phyloP scores from a whole-genome alignment of 2,888 invertebrate genomes.

The Dusona sp. region DNA sequence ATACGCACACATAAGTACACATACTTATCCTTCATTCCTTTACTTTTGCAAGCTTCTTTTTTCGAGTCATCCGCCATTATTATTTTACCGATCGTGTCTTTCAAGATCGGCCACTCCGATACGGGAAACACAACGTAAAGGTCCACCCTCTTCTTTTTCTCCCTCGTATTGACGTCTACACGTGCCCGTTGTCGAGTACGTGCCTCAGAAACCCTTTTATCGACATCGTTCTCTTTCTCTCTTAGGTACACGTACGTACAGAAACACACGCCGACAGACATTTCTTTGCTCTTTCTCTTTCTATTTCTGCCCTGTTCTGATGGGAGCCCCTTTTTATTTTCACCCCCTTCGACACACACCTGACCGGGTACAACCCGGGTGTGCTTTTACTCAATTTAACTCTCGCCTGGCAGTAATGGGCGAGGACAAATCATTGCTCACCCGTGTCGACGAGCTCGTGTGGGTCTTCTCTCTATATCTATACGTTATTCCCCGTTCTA shows the following conservation, averaged over 20 bases:
- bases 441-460: slow-evolving; percentile 49
- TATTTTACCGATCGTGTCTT: slow-evolving; percentile 78
- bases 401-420: slow-evolving; percentile 73
- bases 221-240: slow-evolving; percentile 60
- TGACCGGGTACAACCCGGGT: slow-evolving; percentile 62
- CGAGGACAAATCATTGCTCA: slow-evolving; percentile 76
- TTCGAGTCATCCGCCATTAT: slow-evolving; percentile 74
- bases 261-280: neutral
- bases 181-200: slow-evolving; percentile 71
- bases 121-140: slow-evolving; percentile 41
- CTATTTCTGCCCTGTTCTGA: slow-evolving; percentile 10
- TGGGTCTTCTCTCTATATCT: slow-evolving; percentile 1
- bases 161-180: slow-evolving; percentile 76
- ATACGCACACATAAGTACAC: neutral
- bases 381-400: slow-evolving; percentile 78
- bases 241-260: neutral
- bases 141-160: slow-evolving; percentile 37
- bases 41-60: slow-evolving; percentile 58
- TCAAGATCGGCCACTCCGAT: slow-evolving; percentile 42
- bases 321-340: slow-evolving; percentile 23
- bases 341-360: slow-evolving; percentile 48
- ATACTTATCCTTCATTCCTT: slow-evolving; percentile 64
- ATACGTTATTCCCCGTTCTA: neutral
- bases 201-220: slow-evolving; percentile 78
- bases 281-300: slow-evolving; percentile 2